These are phyloP conservation scores for Criorhina ranunculi DNA, from an alignment of 2,888 invertebrate species.

Conservation along the genomic window DNA sequence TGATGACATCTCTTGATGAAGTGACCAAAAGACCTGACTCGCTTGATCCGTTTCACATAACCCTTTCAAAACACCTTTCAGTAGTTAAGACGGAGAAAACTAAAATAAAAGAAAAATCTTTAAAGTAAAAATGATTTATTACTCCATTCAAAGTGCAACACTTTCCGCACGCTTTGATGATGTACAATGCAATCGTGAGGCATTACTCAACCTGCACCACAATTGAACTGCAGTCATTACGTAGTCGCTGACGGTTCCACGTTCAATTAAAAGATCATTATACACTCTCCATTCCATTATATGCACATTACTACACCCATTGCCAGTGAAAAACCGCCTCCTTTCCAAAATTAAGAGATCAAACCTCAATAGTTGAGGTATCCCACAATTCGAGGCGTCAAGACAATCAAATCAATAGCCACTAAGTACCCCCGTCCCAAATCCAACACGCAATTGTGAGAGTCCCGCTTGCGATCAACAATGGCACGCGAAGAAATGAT, in stretches of 20 bases:
- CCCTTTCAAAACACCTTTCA: neutral
- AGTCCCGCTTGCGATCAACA: constrained; percentile 19
- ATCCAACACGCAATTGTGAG: constrained; percentile 32
- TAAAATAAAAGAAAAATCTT: neutral
- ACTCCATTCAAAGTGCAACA: constrained; percentile 23
- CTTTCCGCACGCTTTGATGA: constrained; percentile 44
- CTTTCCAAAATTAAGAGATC: constrained; percentile 36
- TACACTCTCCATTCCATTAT: constrained; percentile 13
- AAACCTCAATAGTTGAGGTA: constrained; percentile 1
- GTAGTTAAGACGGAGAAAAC: neutral
- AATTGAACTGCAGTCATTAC: constrained; percentile 47
- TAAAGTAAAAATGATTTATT: constrained; percentile 45
- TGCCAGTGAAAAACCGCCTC: constrained; percentile 16
- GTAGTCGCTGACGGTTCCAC: constrained; percentile 3
- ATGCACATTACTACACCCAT: constrained; percentile 16
- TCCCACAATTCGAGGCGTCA: constrained; percentile 23
- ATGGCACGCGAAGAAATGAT: constrained; percentile 23
- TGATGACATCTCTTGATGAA: too few relatives aligned
- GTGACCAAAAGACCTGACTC: too few relatives aligned
- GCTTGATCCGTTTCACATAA: too few relatives aligned
- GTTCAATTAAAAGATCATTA: constrained; percentile 58
- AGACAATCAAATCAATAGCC: constrained; percentile 57
- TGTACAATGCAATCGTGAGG: constrained; percentile 17
- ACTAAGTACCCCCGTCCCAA: constrained; percentile 57
- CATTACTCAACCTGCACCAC: constrained; percentile 27